Evolutionary conservation across 2,888 invertebrate genomes (phyloP), one percentile per base, ranked within the genome.

Genomic region (Tenthredo livida): DNA sequence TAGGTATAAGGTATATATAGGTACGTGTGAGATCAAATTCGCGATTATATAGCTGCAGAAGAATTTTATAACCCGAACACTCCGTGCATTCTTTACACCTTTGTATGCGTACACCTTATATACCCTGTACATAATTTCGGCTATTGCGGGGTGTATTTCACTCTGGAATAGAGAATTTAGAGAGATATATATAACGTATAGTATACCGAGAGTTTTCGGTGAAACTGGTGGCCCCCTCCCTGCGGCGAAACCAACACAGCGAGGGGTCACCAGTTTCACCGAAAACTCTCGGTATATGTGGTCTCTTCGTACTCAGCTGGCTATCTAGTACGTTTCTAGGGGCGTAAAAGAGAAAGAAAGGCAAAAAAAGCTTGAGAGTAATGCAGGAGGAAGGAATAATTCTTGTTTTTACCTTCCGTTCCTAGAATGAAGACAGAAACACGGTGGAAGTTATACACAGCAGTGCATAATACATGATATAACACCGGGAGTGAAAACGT

Each of bases 351-450:
- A 70, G 12, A 70, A 70, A 70, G 17, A 33, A 33, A n/a, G n/a
- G n/a, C n/a, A n/a, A n/a, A n/a, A 25, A 50, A 17, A 50, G 33
- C 17, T 77, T 10, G 58, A 80, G 75, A 80, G 58, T 21, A 37
- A 33, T 80, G 37, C 78, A 37, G 40, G 37, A 58, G 78, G 78
- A 58, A 80, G 58, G 78, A 61, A 80, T 80, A 80, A 80, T 80
- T 58, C 78, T 58, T 61, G 58, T 80, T 80, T 80, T 61, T 17
- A 80, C 25, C 61, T 61, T 80, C 78, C 58, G 78, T 12, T 77
- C 21, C 33, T 12, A n/a, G 50, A 77, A 29, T 29, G 47, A 50
- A 50, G 29, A 50, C 17, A 75, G 75, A 75, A 72, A 72, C 72
- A 72, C 72, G n/a, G 72, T 72, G 43, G 72, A 43, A 40, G 72